These are phyloP conservation scores for Aviceda subcristata DNA, from an alignment of 2,113 vertebrate species.

Conservation along the genomic window DNA sequence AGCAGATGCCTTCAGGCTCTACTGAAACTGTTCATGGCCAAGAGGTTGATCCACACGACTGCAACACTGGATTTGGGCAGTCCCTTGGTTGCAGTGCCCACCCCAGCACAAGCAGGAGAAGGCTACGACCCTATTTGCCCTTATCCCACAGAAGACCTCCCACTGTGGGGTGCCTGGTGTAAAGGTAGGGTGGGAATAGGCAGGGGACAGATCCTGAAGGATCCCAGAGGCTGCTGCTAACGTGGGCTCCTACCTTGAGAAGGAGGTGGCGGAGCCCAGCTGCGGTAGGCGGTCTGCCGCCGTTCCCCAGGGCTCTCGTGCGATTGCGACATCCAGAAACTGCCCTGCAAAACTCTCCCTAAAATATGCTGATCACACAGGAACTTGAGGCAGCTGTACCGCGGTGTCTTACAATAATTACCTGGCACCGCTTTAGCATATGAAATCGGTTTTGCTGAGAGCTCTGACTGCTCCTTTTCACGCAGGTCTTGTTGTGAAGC, in stretches of 20 bases:
- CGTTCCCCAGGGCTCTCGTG: neutral
- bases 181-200: neutral
- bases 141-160: neutral
- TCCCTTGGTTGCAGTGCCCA: neutral
- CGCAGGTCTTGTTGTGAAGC: neutral
- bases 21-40: neutral
- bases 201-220: neutral
- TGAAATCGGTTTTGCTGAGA: neutral
- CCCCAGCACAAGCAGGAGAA: neutral
- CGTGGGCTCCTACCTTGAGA: neutral
- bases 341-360: neutral
- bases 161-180: no score
- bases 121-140: neutral
- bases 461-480: neutral
- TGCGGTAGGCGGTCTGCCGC: neutral
- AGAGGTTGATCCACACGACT: fast-evolving
- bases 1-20: neutral
- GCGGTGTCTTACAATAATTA: neutral
- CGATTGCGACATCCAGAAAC: neutral
- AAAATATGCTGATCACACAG: neutral
- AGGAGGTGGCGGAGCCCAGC: neutral
- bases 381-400: neutral
- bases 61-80: neutral
- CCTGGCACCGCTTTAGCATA: neutral
- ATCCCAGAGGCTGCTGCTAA: neutral